Evolutionary conservation across 2,113 vertebrate species (phyloP).

Genomic region (Dasyornis broadbenti): DNA sequence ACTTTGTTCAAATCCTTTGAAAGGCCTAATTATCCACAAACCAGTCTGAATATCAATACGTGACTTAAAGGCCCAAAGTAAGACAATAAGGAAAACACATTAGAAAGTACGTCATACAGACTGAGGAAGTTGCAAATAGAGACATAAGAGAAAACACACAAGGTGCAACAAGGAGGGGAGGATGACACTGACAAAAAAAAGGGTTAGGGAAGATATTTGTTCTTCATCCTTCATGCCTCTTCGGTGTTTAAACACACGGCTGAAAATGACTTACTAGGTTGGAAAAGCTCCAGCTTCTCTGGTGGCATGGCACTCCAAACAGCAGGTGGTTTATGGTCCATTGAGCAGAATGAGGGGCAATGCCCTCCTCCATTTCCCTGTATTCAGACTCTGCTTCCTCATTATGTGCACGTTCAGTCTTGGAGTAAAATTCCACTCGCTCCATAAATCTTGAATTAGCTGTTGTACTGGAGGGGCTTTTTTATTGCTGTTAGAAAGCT

Average conservation of each 20-base stretch:
- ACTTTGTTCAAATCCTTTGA: not conserved
- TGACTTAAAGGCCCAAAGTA: not conserved
- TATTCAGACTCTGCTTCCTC: not conserved
- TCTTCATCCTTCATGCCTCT: not conserved
- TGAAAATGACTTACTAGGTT: not conserved
- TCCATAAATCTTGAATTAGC: constrained; percentile 47
- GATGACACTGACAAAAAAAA: not conserved
- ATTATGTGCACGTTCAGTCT: not conserved
- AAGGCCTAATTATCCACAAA: not conserved
- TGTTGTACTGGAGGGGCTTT: not conserved
- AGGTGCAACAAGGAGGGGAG: not conserved
- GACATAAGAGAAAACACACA: not conserved
- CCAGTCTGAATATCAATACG: not conserved
- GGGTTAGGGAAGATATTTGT: not conserved
- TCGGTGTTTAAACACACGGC: not conserved
- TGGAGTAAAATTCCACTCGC: not conserved
- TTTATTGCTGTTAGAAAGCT: constrained; percentile 24
- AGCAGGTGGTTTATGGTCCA: not conserved
- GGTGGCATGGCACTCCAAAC: not conserved
- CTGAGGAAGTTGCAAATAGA: not conserved
- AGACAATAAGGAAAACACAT: not conserved
- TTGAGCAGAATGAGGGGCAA: not conserved
- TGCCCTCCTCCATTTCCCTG: not conserved
- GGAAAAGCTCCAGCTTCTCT: not conserved
- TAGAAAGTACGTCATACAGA: not conserved